Evolutionary conservation across 1,140 invertebrate genomes (phyloP).

Genomic region (fruit fly (Drosophila melanogaster)): Release_6_plus_ISO1_MT NT_033779.5:2960501-2961000

Average conservation of each 20-base stretch:
- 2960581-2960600: slow-evolving; percentile 9
- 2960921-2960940: slow-evolving; percentile 29
- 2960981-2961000: slow-evolving; percentile 39
- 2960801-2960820: slow-evolving; percentile 29
- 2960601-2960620: slow-evolving; percentile 40
- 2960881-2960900: slow-evolving; percentile 45
- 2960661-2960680: slow-evolving; percentile 1
- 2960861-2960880: not conserved
- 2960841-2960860: not conserved
- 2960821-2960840: slow-evolving; percentile 46
- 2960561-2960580: slow-evolving; percentile 30
- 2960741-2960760: slow-evolving; percentile 64
- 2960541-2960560: slow-evolving; percentile 40
- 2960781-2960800: slow-evolving; percentile 16
- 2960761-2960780: slow-evolving; percentile 27
- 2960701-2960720: slow-evolving; percentile 40
- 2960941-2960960: slow-evolving; percentile 18
- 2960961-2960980: slow-evolving; percentile 21
- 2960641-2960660: slow-evolving; percentile 65
- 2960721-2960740: slow-evolving; percentile 35
- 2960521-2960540: slow-evolving; percentile 37
- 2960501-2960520: slow-evolving; percentile 33
- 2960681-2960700: slow-evolving; percentile 64
- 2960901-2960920: slow-evolving; percentile 68
- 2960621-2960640: slow-evolving; percentile 82